Evolutionary conservation across 2,797 vertebrate species (phyloP).

Genomic region (Morelia viridis): DNA sequence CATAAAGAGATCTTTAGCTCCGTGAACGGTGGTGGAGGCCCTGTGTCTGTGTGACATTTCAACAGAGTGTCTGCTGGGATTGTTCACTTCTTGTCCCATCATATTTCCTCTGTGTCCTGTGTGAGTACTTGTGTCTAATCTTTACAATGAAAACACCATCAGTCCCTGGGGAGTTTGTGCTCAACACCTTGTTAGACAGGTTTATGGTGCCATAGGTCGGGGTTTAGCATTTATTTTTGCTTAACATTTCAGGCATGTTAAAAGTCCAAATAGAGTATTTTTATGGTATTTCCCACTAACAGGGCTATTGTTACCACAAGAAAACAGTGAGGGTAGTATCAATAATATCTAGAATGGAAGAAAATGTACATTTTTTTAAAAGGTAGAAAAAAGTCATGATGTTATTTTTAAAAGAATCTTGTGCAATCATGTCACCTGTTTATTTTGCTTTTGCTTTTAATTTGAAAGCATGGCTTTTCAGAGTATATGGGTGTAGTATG

Average conservation of each 20-base stretch:
- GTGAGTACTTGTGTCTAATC: constrained; percentile 81
- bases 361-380: neutral
- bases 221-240: constrained; percentile 39
- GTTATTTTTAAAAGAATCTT: constrained; percentile 26
- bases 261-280: constrained; percentile 22
- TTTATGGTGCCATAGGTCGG: constrained; percentile 29
- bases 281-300: constrained; percentile 22
- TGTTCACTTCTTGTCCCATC: constrained; percentile 66
- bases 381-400: neutral
- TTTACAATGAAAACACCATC: constrained; percentile 76
- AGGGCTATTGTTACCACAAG: neutral
- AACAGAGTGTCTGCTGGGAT: constrained; percentile 73
- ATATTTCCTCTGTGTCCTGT: constrained; percentile 69
- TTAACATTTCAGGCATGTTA: constrained; percentile 46
- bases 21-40: constrained; percentile 77
- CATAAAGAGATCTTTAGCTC: constrained; percentile 86
- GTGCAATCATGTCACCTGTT: constrained; percentile 9
- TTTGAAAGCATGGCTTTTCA: constrained; percentile 12
- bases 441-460: constrained; percentile 35
- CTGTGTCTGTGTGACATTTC: constrained; percentile 76
- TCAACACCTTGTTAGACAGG: constrained; percentile 84
- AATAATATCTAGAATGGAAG: neutral
- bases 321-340: constrained; percentile 12
- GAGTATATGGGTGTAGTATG: constrained; percentile 29
- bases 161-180: constrained; percentile 79